Evolutionary conservation across 2,113 vertebrate genomes (phyloP).

Genomic region (Trinectes maculatus): DNA sequence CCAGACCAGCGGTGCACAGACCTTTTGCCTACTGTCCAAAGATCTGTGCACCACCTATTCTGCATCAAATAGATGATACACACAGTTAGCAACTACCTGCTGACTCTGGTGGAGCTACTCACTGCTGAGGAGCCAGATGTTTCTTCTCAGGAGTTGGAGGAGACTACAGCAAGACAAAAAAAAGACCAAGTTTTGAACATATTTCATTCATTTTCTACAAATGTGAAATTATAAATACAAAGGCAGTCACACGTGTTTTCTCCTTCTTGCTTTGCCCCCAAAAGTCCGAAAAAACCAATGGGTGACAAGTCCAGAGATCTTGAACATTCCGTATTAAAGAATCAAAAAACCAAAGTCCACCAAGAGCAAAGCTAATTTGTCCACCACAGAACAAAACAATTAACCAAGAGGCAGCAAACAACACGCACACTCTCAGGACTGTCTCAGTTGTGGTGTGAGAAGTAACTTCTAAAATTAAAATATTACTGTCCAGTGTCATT

Average conservation of each 20-base stretch:
- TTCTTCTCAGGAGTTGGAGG: neutral
- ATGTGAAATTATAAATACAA: no score
- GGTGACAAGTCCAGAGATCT: no score
- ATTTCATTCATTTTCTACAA: no score
- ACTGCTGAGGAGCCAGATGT: no score
- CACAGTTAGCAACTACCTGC: neutral
- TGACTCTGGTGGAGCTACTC: neutral
- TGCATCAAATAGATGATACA: neutral
- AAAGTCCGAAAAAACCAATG: no score
- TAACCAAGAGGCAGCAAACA: slow-evolving; percentile 26
- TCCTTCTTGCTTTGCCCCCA: no score
- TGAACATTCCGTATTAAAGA: no score
- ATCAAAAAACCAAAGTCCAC: neutral
- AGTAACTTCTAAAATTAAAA: slow-evolving; percentile 35
- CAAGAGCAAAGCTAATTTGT: slow-evolving; percentile 4
- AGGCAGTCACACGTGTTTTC: no score
- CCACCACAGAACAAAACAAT: slow-evolving; percentile 21
- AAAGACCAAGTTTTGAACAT: neutral
- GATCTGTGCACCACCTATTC: neutral
- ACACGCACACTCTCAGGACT: slow-evolving; percentile 17
- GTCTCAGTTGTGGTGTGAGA: slow-evolving; percentile 33
- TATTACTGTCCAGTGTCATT: slow-evolving; percentile 30
- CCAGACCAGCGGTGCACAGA: no score
- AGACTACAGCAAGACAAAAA: neutral
- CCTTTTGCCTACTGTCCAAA: no score